Conservation (phyloP, 2,888 invertebrate species). For the Pediacus dermestoides region DNA sequence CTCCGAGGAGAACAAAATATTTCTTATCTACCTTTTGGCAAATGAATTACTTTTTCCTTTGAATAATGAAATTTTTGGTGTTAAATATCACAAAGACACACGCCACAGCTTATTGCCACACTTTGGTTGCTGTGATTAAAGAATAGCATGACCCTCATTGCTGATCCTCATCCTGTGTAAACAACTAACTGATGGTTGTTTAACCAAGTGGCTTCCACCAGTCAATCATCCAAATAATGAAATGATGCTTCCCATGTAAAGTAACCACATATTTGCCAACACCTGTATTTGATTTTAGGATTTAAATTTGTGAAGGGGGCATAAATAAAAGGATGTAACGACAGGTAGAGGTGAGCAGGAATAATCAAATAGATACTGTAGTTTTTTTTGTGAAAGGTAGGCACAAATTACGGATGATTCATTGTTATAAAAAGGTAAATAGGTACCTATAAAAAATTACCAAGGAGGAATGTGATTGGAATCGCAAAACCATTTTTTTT, state of each 20-base stretch:
- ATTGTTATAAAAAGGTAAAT: too few relatives aligned
- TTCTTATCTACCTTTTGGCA: conserved; percentile 1
- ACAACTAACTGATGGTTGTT: conserved; percentile 35
- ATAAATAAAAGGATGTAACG: neutral
- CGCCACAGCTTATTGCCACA: conserved; percentile 29
- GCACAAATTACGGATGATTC: too few relatives aligned
- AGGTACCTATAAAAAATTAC: too few relatives aligned
- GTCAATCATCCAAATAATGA: conserved; percentile 16
- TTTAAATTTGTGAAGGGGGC: conserved; percentile 10
- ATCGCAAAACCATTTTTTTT: too few relatives aligned
- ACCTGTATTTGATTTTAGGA: conserved; percentile 29
- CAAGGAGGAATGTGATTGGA: too few relatives aligned
- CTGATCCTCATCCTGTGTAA: conserved; percentile 30
- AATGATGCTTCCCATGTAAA: neutral
- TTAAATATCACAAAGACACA: conserved; percentile 42
- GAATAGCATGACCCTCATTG: conserved; percentile 4
- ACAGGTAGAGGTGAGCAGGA: conserved; percentile 6
- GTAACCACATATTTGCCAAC: conserved; percentile 9
- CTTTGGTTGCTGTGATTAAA: neutral
- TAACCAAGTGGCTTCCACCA: conserved; percentile 33
- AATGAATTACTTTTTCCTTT: neutral
- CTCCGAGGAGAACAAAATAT: neutral
- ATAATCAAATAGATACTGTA: too few relatives aligned
- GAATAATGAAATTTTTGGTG: conserved; percentile 31
- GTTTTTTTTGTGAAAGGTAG: too few relatives aligned